Evolutionary conservation across 2,113 vertebrate genomes (phyloP).

Genomic region (Apodemus sylvaticus): DNA sequence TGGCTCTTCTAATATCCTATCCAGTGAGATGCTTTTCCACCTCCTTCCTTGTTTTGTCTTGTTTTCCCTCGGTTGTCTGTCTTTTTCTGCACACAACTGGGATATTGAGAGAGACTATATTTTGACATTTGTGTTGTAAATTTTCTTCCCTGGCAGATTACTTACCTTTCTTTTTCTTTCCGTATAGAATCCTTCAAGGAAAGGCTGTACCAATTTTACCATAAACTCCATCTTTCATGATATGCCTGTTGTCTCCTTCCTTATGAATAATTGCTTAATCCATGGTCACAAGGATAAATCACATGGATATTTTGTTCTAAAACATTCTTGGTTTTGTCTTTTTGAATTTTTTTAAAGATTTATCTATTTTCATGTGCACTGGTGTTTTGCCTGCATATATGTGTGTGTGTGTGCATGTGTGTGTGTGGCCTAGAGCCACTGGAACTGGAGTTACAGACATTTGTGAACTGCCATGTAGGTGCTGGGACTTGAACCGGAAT

Average conservation of each 20-base stretch:
- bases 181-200: background rate
- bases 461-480: background rate
- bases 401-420: no score
- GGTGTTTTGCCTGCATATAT: no score
- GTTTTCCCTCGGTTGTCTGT: background rate
- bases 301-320: conserved; percentile 27
- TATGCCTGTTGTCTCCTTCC: conserved; percentile 27
- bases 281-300: background rate
- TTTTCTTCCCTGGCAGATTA: background rate
- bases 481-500: background rate
- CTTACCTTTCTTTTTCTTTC: conserved; percentile 7
- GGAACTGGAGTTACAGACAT: background rate
- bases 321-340: conserved; percentile 30
- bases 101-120: background rate
- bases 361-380: background rate
- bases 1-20: conserved; percentile 16
- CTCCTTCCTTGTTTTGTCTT: background rate
- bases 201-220: conserved; percentile 20
- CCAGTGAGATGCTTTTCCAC: background rate
- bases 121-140: conserved; percentile 10
- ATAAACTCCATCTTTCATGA: background rate
- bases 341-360: background rate
- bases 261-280: conserved; percentile 9
- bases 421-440: no score
- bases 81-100: conserved; percentile 25